Evolutionary conservation across 92 coral and sea anemone species (phyloP).

Genomic region (Parazoanthus darwini): DNA sequence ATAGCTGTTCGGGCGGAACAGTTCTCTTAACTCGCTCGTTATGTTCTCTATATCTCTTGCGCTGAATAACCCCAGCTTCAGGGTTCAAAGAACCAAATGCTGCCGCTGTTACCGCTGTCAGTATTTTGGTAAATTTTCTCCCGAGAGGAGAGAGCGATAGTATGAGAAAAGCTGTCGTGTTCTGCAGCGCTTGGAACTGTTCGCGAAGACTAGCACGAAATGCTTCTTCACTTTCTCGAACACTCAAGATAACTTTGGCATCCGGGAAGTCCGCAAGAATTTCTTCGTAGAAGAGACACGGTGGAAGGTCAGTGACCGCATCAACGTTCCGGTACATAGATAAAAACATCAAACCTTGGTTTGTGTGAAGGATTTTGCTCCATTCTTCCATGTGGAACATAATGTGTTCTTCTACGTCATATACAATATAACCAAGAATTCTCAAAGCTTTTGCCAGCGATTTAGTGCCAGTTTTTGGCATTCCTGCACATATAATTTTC

Average conservation of each 20-base stretch:
- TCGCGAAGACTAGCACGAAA: conserved; percentile 29
- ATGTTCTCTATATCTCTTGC: conserved; percentile 36
- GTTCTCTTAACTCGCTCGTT: conserved; percentile 12
- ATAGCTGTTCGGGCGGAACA: conserved; percentile 23
- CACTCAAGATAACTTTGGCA: conserved; percentile 30
- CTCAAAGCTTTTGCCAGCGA: conserved; percentile 37
- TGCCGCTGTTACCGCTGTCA: conserved; percentile 29
- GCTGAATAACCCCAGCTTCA: conserved; percentile 26
- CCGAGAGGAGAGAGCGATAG: conserved; percentile 31
- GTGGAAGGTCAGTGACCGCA: conserved; percentile 32
- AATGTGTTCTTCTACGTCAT: conserved; percentile 30
- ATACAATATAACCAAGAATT: conserved; percentile 31
- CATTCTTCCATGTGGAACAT: conserved; percentile 39
- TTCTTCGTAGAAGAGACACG: conserved; percentile 37
- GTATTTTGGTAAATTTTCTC: conserved; percentile 25
- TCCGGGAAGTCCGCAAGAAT: conserved; percentile 30
- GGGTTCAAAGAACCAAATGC: conserved; percentile 23
- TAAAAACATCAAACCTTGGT: conserved; percentile 4
- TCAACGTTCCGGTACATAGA: conserved; percentile 25
- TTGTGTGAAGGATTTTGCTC: conserved; percentile 27
- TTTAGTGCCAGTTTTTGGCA: conserved; percentile 39
- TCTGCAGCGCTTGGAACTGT: conserved; percentile 33
- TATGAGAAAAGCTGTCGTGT: conserved; percentile 20
- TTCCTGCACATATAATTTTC: conserved; percentile 38
- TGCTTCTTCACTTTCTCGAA: conserved; percentile 15